These are phyloP conservation scores for Stegana nigrithorax DNA, from an alignment of 2,888 invertebrate genomes.

Conservation along the genomic window DNA sequence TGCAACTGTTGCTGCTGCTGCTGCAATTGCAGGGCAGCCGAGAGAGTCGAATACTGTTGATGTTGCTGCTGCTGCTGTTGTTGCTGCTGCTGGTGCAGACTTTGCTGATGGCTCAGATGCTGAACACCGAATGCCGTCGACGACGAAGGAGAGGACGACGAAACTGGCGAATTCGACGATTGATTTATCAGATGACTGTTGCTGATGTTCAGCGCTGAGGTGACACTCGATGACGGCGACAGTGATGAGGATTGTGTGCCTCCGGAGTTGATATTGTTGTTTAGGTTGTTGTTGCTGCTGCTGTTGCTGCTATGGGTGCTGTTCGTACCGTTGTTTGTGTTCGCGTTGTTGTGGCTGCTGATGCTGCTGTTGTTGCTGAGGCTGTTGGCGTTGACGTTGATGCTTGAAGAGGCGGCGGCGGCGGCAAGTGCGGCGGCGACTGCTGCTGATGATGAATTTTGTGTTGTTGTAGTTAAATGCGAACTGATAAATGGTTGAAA, in stretches of 20 bases:
- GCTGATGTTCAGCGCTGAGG: slow-evolving; percentile 33
- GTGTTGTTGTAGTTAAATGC: slow-evolving; percentile 70
- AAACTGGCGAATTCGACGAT: slow-evolving; percentile 66
- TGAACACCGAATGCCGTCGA: slow-evolving; percentile 47
- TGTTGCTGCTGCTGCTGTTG: slow-evolving; percentile 47
- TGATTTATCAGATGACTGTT: slow-evolving; percentile 60
- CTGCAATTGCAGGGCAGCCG: slow-evolving; percentile 63
- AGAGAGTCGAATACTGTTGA: slow-evolving; percentile 68
- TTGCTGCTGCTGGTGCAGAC: slow-evolving; percentile 41
- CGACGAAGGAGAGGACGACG: slow-evolving; percentile 64
- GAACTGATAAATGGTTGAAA: slow-evolving; percentile 73
- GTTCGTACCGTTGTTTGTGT: slow-evolving; percentile 67
- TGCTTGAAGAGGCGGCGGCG: slow-evolving; percentile 58
- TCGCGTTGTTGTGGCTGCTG: slow-evolving; percentile 46
- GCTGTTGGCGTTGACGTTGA: slow-evolving; percentile 48
- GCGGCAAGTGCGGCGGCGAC: slow-evolving; percentile 73
- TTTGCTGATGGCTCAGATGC: slow-evolving; percentile 47
- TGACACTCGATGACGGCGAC: slow-evolving; percentile 52
- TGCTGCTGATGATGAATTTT: slow-evolving; percentile 77
- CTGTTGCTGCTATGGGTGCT: slow-evolving; percentile 75
- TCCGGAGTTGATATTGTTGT: slow-evolving; percentile 38
- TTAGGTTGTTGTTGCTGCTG: slow-evolving; percentile 65
- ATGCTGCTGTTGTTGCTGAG: slow-evolving; percentile 67
- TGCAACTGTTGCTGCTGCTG: slow-evolving; percentile 61
- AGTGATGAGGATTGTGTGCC: slow-evolving; percentile 49